These are phyloP conservation scores for Ceyx cyanopectus DNA, from an alignment of 2,113 vertebrate genomes.

Conservation along the genomic window DNA sequence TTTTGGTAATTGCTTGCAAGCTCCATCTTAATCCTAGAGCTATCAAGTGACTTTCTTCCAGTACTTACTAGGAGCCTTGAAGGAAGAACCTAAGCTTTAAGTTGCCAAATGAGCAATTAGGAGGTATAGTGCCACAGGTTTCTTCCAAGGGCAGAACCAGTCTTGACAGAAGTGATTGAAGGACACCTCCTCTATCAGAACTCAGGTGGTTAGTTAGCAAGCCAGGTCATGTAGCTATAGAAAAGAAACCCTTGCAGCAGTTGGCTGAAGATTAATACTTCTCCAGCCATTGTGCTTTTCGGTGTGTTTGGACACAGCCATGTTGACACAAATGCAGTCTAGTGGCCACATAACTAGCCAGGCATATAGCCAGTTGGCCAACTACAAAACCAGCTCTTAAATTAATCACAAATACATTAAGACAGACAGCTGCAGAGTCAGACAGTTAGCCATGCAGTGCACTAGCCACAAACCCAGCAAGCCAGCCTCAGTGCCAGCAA, in stretches of 20 bases:
- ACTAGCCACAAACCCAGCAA: not conserved
- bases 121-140: not conserved
- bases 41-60: slow-evolving; percentile 30
- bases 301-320: not conserved
- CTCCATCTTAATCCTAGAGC: slow-evolving; percentile 10
- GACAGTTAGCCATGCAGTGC: not conserved
- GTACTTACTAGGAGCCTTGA: not conserved
- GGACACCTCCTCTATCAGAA: slow-evolving; percentile 29
- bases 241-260: not conserved
- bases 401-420: not conserved
- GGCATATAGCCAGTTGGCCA: not conserved
- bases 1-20: slow-evolving; percentile 41
- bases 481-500: not conserved
- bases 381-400: not conserved
- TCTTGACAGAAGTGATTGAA: not conserved
- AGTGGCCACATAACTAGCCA: not conserved
- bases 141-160: slow-evolving; percentile 3
- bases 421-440: not conserved
- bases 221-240: not conserved
- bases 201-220: slow-evolving; percentile 34
- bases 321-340: not conserved
- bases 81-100: not conserved
- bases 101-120: slow-evolving; percentile 52
- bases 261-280: slow-evolving; percentile 8
- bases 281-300: not conserved